Percentiles rank a stretch among this genome's conserved stretches.
Conservation (phyloP, 2,113 vertebrate genomes). For the Callithrix jacchus region DNA sequence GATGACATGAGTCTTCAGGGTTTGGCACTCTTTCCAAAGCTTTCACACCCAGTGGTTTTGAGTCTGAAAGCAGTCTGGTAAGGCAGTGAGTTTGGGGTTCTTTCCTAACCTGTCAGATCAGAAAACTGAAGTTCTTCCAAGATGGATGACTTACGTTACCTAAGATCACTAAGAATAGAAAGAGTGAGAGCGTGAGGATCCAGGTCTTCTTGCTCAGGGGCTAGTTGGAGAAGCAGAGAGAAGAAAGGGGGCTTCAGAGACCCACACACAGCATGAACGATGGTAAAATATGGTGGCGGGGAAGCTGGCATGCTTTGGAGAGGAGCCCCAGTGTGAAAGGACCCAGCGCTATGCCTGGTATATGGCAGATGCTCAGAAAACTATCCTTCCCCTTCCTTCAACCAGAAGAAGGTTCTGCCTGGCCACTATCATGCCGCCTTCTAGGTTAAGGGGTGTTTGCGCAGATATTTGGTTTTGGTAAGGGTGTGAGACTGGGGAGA, state of each 20-base stretch:
- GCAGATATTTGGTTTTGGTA: background rate
- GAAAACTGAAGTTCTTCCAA: background rate
- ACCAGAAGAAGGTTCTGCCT: background rate
- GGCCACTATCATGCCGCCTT: background rate
- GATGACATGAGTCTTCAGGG: background rate
- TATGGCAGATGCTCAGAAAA: fast-evolving
- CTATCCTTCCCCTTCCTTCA: background rate
- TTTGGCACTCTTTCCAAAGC: background rate
- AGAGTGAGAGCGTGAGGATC: background rate
- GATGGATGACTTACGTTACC: background rate
- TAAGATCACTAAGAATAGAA: background rate
- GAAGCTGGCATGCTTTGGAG: fast-evolving
- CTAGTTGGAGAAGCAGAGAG: background rate
- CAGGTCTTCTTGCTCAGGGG: background rate
- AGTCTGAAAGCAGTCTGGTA: background rate
- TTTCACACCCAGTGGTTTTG: background rate
- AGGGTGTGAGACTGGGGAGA: background rate
- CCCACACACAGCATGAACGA: fast-evolving
- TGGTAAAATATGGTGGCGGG: fast-evolving
- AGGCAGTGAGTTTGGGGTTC: background rate
- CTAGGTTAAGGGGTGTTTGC: fast-evolving
- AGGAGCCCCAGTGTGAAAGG: background rate
- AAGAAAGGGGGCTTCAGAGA: background rate
- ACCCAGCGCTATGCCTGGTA: background rate
- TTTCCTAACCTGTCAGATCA: background rate